Conservation (phyloP, 2,797 vertebrate genomes). For the Agapornis canus region DNA sequence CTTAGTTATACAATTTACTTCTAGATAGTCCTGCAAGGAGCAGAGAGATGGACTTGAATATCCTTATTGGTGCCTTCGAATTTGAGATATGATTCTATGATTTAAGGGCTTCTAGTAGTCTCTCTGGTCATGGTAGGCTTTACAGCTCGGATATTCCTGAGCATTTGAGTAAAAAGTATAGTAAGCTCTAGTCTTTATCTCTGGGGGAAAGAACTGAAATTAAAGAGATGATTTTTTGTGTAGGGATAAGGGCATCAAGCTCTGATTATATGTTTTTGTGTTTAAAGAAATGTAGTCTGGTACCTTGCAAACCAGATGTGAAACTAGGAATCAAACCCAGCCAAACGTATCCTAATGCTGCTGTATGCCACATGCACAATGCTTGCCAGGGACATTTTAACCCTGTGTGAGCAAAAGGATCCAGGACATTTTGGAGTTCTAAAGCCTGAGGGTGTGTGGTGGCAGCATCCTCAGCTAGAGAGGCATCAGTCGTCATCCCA, state of each 20-base stretch:
- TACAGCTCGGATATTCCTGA: neutral
- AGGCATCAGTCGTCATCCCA: neutral
- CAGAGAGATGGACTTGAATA: neutral
- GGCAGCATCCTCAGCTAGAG: neutral
- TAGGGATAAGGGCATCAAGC: neutral
- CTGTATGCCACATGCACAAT: neutral
- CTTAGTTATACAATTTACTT: neutral
- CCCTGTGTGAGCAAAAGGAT: neutral
- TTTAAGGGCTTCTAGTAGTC: neutral
- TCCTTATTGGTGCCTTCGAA: neutral
- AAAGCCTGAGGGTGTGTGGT: neutral
- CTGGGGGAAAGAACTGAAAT: neutral
- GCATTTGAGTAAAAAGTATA: neutral
- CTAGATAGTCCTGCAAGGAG: neutral
- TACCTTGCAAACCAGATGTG: neutral
- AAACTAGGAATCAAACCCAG: neutral
- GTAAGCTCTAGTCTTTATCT: neutral
- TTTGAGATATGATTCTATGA: neutral
- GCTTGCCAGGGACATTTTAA: neutral
- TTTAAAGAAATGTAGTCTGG: neutral
- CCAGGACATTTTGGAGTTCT: neutral
- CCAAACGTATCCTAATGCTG: neutral
- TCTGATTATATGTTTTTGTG: neutral
- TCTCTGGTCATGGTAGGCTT: neutral
- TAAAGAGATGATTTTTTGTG: neutral